These are phyloP conservation scores for Pygoscelis antarcticus DNA, from an alignment of 2,113 vertebrate species.

Conservation along the genomic window DNA sequence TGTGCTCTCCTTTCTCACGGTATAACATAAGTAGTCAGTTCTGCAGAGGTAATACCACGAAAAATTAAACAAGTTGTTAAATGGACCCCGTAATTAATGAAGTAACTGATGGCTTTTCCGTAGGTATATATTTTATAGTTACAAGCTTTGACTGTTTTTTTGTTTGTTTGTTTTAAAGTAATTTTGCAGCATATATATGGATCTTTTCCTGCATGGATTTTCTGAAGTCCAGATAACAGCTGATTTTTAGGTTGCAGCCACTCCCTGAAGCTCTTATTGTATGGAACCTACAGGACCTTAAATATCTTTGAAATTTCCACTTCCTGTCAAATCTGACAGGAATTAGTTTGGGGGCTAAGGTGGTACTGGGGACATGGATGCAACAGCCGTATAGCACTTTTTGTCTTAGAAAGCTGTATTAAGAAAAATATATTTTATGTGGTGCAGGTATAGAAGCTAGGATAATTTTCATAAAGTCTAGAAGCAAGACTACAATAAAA, in stretches of 20 bases:
- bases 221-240: neutral
- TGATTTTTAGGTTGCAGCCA: neutral
- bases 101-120: neutral
- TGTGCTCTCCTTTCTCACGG: neutral
- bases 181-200: neutral
- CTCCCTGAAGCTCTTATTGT: neutral
- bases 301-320: neutral
- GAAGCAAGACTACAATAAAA: neutral
- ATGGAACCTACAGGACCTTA: neutral
- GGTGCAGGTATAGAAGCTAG: neutral
- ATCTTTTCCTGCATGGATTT: neutral
- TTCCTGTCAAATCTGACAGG: neutral
- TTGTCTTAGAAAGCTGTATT: neutral
- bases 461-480: neutral
- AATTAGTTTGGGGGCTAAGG: neutral
- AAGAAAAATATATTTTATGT: neutral
- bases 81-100: neutral
- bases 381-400: neutral
- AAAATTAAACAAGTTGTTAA: neutral
- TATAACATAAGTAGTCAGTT: neutral
- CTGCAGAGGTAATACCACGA: neutral
- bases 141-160: neutral
- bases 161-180: neutral
- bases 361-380: neutral
- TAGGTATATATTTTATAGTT: neutral